phyloP scores from a whole-genome alignment of 2,797 vertebrate genomes.

The Podarcis lilfordi region DNA sequence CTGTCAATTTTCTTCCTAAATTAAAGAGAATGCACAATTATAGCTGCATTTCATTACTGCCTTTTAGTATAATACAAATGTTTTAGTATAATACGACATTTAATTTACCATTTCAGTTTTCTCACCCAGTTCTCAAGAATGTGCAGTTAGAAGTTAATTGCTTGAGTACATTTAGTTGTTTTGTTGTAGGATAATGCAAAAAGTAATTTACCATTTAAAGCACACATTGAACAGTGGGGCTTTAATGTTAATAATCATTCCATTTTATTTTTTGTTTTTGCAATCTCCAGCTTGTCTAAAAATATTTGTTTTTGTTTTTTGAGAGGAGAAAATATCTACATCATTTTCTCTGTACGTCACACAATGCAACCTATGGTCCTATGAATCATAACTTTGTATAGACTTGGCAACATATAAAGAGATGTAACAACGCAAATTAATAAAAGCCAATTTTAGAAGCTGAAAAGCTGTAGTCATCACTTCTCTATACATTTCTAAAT shows the following conservation, averaged over 20 bases:
- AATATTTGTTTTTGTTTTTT: slow-evolving; percentile 6
- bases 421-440: background rate
- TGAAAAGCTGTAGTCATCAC: background rate
- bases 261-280: background rate
- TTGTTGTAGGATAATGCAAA: slow-evolving; percentile 12
- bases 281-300: slow-evolving; percentile 13
- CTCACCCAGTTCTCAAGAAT: slow-evolving; percentile 6
- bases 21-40: slow-evolving; percentile 10
- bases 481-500: background rate
- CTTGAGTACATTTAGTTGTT: slow-evolving; percentile 22
- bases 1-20: background rate
- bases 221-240: background rate
- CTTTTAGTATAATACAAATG: slow-evolving; percentile 4
- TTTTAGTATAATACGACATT: slow-evolving; percentile 5
- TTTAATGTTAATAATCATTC: slow-evolving; percentile 28
- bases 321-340: background rate
- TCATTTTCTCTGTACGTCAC: slow-evolving; percentile 1
- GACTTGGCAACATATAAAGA: background rate
- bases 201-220: slow-evolving; percentile 33
- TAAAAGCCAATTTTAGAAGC: background rate
- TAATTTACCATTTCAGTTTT: slow-evolving; percentile 28
- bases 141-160: slow-evolving; percentile 29
- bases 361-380: background rate
- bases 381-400: background rate
- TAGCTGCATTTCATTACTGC: background rate